Evolutionary conservation across 2,113 vertebrate species (phyloP).

Genomic region (Cathartes aura): DNA sequence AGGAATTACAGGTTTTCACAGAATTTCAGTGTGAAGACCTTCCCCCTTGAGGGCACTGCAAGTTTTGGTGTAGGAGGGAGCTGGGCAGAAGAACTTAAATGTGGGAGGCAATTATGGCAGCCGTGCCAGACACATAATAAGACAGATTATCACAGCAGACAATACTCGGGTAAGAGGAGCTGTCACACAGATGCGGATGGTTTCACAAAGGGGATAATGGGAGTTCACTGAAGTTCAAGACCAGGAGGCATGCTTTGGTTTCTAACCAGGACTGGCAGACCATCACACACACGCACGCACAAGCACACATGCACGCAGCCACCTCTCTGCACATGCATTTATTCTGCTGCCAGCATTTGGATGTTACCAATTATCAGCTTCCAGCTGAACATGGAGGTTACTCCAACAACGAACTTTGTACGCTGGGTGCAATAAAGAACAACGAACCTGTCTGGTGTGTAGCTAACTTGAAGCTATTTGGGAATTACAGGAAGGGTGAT

Average conservation of each 20-base stretch:
- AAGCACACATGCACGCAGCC: too few relatives aligned
- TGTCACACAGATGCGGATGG: not conserved
- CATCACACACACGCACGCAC: not conserved
- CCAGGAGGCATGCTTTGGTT: not conserved
- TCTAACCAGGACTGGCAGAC: not conserved
- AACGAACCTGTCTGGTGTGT: not conserved
- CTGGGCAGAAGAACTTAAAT: not conserved
- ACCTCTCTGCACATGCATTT: not conserved
- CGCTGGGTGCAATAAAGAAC: not conserved
- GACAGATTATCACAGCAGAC: not conserved
- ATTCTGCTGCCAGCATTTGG: not conserved
- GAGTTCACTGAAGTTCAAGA: not conserved
- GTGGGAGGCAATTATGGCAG: not conserved
- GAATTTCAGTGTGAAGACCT: not conserved
- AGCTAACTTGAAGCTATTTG: not conserved
- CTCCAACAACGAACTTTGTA: not conserved
- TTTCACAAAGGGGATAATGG: not conserved
- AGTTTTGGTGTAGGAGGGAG: not conserved
- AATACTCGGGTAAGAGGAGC: not conserved
- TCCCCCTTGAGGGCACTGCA: not conserved
- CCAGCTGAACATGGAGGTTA: not conserved
- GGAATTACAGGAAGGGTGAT: not conserved
- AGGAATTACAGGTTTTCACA: not conserved
- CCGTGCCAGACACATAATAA: not conserved
- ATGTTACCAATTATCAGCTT: not conserved